These are phyloP conservation scores for Anthonomus grandis DNA, from an alignment of 1,140 invertebrate species.

Conservation along the genomic window DNA sequence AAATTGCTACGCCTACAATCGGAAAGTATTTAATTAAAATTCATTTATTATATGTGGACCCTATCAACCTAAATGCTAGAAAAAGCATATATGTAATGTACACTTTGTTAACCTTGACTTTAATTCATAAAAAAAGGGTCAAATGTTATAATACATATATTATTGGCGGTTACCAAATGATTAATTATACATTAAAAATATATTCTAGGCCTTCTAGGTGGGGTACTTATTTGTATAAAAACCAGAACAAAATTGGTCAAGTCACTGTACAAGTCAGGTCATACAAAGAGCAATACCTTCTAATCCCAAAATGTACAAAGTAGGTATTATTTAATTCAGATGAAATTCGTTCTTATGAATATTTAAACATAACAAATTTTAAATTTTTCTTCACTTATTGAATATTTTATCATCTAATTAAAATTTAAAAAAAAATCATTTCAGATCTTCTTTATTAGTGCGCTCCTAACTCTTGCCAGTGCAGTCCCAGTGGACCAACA, in stretches of 20 bases:
- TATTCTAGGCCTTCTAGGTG: background rate
- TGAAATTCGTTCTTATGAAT: no score
- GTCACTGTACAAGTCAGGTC: conserved; percentile 2
- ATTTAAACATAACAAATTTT: no score
- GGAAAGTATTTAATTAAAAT: no score
- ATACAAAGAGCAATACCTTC: background rate
- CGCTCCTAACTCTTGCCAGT: conserved; percentile 9
- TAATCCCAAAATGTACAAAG: conserved; percentile 13
- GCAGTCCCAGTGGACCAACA: conserved; percentile 22
- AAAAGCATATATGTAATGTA: no score
- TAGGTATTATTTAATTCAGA: background rate
- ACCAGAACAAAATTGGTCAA: background rate
- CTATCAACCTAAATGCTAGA: no score
- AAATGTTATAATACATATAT: conserved; percentile 3
- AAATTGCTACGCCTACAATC: no score
- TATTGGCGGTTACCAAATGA: background rate
- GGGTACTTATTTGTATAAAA: conserved; percentile 3
- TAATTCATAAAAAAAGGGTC: conserved; percentile 15
- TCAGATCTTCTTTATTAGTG: conserved; percentile 15
- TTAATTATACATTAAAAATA: background rate
- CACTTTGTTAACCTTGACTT: no score
- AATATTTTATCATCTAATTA: no score
- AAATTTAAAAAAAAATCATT: no score
- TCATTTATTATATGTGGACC: no score
- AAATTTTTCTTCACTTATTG: no score